phyloP scores from a whole-genome alignment of 1,140 invertebrate species.

The Cepaea nemoralis region DNA sequence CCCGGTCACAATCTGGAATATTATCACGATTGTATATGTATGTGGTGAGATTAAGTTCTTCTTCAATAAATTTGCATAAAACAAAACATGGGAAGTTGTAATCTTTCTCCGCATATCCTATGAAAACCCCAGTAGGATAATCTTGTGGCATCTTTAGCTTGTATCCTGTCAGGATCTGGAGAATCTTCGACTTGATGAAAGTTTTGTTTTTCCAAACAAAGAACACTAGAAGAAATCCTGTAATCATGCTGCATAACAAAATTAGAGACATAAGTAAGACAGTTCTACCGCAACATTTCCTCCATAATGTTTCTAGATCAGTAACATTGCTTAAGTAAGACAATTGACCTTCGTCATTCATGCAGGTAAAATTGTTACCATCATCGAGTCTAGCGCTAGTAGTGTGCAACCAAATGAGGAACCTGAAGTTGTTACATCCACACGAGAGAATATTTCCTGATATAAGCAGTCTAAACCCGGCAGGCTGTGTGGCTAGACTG shows the following conservation, averaged over 20 bases:
- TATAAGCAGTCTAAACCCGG: background rate
- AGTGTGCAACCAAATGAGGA: background rate
- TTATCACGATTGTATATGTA: constrained; percentile 12
- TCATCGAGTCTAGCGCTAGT: background rate
- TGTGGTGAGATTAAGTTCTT: background rate
- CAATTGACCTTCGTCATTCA: background rate
- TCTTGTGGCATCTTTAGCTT: background rate
- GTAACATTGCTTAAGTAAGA: background rate
- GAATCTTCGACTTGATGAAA: background rate
- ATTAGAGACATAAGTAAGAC: background rate
- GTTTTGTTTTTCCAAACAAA: background rate
- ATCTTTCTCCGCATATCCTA: constrained; percentile 18
- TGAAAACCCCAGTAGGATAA: constrained; percentile 7
- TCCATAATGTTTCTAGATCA: background rate
- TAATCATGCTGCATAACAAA: background rate
- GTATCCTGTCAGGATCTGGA: background rate
- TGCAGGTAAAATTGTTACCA: constrained; percentile 11
- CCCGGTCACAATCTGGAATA: background rate
- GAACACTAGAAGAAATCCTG: background rate
- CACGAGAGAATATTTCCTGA: constrained; percentile 22
- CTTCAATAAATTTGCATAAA: constrained; percentile 6
- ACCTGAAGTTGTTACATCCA: constrained; percentile 4
- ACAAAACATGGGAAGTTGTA: constrained; percentile 15
- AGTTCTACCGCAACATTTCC: constrained; percentile 11
- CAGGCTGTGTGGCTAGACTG: background rate